These are phyloP conservation scores for Physocephala rufipes DNA, from an alignment of 2,888 invertebrate species.

Conservation along the genomic window DNA sequence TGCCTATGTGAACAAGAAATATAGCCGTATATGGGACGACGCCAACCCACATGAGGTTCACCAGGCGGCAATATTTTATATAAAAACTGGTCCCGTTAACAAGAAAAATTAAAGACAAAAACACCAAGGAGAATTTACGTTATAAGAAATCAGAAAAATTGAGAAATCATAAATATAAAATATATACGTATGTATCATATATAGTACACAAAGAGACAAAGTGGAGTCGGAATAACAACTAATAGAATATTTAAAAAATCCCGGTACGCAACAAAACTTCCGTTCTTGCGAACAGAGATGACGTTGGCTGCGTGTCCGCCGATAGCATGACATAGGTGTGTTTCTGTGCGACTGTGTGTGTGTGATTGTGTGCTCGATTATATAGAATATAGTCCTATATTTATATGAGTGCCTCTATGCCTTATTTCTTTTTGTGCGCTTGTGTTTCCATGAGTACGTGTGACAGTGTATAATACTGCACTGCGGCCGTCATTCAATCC, in stretches of 20 bases:
- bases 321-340: background rate
- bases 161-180: too few species aligned
- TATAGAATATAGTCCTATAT: too few species aligned
- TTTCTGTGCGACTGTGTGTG: background rate
- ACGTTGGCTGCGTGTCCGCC: background rate
- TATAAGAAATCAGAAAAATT: background rate
- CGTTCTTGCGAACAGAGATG: background rate
- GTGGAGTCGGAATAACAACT: slow-evolving; percentile 1
- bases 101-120: too few species aligned
- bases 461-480: background rate
- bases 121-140: background rate
- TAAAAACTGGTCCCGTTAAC: too few species aligned
- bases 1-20: slow-evolving; percentile 17
- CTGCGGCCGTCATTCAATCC: slow-evolving; percentile 24
- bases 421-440: background rate
- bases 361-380: background rate
- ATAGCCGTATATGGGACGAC: too few species aligned
- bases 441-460: background rate
- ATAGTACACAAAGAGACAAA: background rate
- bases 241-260: slow-evolving; percentile 29
- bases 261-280: slow-evolving; percentile 14
- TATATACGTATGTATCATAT: too few species aligned
- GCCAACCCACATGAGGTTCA: too few species aligned
- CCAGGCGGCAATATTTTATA: too few species aligned
- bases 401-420: background rate